Evolutionary conservation across 2,113 vertebrate species (phyloP), one percentile per base, ranked within the genome.

Genomic region (Myiopsitta monachus): DNA sequence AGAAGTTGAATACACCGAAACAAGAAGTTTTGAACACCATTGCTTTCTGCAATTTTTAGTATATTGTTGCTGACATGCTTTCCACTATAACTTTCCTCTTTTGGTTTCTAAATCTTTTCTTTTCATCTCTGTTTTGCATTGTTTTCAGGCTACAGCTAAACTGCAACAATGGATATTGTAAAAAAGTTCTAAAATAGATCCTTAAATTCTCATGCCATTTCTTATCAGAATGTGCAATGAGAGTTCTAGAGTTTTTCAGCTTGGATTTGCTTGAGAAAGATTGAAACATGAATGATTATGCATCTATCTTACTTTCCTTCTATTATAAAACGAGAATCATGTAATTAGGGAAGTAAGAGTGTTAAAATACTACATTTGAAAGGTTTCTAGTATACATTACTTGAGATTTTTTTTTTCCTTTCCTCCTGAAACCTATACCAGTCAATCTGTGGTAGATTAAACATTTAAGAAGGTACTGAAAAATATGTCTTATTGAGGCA

Each of bases 271-370:
- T 46, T 69, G 19, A 92, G 14, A 8, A 88, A 94, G 28, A 54
- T 1, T 55, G 59, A 55, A 79, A 49, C 7, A 19, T 23, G 6
- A 7, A 52, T 12, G 33, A 79, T 64, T 6, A 22, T 68, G 7
- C 43, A 76, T 76, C 5, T 2, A 24, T 13, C 47, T 47, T 63
- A 17, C 72, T 75, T 92, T 68, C 13, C 11, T 66, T n/a, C 18
- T 41, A 9, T 17, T 84, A 12, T 76, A n/a, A 68, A 61, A 3
- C 2, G 21, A 83, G 4, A 83, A 46, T 14, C 44, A 28, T 22
- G 27, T n/a, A 0, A 0, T 72, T 68, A 80, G 1, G 8, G 7
- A 79, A 67, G 8, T 18, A 59, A 43, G 4, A 69, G 3, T 13
- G 13, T 33, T 57, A 49, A 83, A 90, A 88, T 6, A 23, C 7